Percentiles rank a stretch among this genome's conserved stretches.
Evolutionary conservation across 1,140 invertebrate genomes (phyloP).

Genomic region (Cherax destructor): DNA sequence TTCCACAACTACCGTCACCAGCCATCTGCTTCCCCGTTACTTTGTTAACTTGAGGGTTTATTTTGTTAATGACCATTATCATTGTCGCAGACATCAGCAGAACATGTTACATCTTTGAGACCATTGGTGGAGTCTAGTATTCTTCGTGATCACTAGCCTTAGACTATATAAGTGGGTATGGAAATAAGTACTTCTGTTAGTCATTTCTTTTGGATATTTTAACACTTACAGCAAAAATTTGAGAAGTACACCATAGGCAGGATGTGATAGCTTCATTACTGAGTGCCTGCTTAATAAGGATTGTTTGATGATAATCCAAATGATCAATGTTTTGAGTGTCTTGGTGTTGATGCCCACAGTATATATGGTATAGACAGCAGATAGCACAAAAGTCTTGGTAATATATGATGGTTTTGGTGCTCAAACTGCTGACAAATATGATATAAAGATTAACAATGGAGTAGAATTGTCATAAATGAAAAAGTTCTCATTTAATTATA

Average conservation of each 20-base stretch:
- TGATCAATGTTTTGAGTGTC: background rate
- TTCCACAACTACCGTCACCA: too few relatives aligned
- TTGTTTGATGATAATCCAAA: background rate
- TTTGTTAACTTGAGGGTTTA: too few relatives aligned
- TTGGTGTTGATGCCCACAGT: background rate
- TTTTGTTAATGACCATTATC: background rate
- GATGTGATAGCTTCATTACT: background rate
- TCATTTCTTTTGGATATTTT: background rate
- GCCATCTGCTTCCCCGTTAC: too few relatives aligned
- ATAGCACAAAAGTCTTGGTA: background rate
- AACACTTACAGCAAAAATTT: background rate
- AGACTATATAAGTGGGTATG: constrained; percentile 18
- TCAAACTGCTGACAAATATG: background rate
- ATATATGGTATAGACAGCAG: background rate
- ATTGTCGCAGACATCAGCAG: background rate
- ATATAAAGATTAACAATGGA: too few relatives aligned
- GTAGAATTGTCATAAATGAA: too few relatives aligned
- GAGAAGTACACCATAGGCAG: background rate
- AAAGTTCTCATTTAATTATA: too few relatives aligned
- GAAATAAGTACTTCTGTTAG: constrained; percentile 13
- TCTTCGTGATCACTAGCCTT: background rate
- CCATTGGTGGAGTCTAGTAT: background rate
- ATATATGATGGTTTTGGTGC: background rate
- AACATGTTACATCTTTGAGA: background rate
- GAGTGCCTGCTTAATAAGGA: background rate